Evolutionary conservation across 1,140 invertebrate genomes (phyloP), one percentile per base, ranked within the genome.

Genomic region (Neelides sp.): DNA sequence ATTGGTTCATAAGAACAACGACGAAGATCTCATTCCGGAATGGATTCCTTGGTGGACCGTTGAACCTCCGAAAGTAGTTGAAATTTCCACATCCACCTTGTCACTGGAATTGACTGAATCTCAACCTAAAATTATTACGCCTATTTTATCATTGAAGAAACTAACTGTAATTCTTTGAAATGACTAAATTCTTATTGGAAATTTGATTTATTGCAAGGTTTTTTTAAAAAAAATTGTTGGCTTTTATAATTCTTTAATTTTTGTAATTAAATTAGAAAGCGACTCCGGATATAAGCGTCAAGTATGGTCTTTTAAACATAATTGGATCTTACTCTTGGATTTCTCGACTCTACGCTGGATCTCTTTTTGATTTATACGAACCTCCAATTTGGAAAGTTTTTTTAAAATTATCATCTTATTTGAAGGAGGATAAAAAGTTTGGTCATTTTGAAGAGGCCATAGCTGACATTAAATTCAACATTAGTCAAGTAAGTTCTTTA

Each of bases 31-130:
- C 27, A 63, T 85, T 61, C 79, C 80, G 0, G 61, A 71, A 5
- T 84, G 78, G 73, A 66, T 70, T 34, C 82, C 82, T 2, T 86
- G 83, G 83, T 85, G 83, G 83, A 64, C 59, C 45, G 46, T 35
- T 44, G 24, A 47, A 15, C 7, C 12, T 13, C 36, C 41, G 24
- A 39, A 44, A 35, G n/a, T 48, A 30, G 40, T 56, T 19, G 19
- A 40, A 15, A n/a, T n/a, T n/a, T n/a, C n/a, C n/a, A n/a, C n/a
- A n/a, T n/a, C n/a, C n/a, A n/a, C n/a, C n/a, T n/a, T n/a, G n/a
- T n/a, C n/a, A n/a, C n/a, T n/a, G n/a, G 54, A 56, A 27, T 40
- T 41, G 43, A 10, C 17, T 36, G 23, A 34, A 19, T 10, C 12
- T 17, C 30, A 46, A 26, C 30, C 8, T 13, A n/a, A n/a, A 24